Evolutionary conservation across 1,140 invertebrate species (phyloP).

Genomic region (Sinonovacula constricta): DNA sequence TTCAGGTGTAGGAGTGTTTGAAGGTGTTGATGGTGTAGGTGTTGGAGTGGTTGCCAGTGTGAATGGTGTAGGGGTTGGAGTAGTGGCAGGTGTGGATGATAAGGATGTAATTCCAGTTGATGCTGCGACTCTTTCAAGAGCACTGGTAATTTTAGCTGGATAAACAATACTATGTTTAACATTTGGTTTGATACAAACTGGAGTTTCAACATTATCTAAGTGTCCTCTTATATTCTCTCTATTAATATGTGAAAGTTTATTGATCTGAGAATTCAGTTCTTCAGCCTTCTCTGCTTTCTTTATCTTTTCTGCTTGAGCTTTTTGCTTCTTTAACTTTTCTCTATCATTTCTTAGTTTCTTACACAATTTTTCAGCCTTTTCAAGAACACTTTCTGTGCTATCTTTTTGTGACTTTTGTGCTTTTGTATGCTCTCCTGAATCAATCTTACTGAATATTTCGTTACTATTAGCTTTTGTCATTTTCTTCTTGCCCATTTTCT

Average conservation of each 20-base stretch:
- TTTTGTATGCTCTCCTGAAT: not conserved
- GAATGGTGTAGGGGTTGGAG: not conserved
- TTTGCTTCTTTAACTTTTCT: constrained; percentile 41
- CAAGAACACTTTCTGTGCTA: constrained; percentile 40
- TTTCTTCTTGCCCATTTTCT: not conserved
- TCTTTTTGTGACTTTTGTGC: not conserved
- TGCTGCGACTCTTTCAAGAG: not conserved
- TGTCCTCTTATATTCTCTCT: constrained; percentile 36
- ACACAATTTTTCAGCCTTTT: constrained; percentile 49
- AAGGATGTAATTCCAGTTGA: not conserved
- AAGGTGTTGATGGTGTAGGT: not conserved
- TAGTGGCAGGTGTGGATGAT: not conserved
- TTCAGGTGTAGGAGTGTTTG: not conserved
- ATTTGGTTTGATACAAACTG: too few species aligned
- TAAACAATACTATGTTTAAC: too few species aligned
- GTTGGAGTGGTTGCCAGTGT: not conserved
- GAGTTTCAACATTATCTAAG: constrained; percentile 10
- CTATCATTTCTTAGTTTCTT: constrained; percentile 46
- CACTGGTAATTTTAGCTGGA: not conserved
- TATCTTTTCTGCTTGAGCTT: constrained; percentile 30
- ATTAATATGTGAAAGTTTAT: constrained; percentile 28
- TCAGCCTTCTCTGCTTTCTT: constrained; percentile 43
- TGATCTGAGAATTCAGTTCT: constrained; percentile 41
- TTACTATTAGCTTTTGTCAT: not conserved
- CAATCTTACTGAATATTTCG: too few species aligned